Conservation (phyloP, 2,888 invertebrate species). For the Plemyria rubiginata region DNA sequence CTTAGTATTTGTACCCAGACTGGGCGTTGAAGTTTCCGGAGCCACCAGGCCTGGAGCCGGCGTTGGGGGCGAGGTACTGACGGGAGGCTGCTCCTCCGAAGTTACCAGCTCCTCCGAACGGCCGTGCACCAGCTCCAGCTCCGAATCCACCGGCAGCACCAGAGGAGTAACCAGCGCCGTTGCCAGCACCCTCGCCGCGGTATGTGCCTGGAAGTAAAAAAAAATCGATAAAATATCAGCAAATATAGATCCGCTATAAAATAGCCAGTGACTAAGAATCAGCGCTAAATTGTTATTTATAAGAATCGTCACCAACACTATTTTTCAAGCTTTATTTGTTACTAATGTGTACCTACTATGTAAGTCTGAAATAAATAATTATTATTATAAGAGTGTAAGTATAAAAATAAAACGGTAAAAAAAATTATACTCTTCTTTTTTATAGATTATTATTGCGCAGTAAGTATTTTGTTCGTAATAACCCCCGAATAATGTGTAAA, state of each 20-base stretch:
- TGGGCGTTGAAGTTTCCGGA: constrained; percentile 78
- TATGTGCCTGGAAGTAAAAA: constrained; percentile 65
- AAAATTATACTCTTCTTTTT: too few relatives aligned
- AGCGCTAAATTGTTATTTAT: too few relatives aligned
- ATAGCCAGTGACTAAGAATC: too few relatives aligned
- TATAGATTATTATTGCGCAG: neutral
- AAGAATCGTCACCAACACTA: too few relatives aligned
- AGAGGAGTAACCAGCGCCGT: constrained; percentile 33
- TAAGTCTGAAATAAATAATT: too few relatives aligned
- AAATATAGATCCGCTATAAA: too few relatives aligned
- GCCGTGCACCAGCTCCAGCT: too few relatives aligned
- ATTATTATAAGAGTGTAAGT: too few relatives aligned
- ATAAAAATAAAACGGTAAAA: too few relatives aligned
- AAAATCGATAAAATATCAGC: neutral
- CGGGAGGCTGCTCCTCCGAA: constrained; percentile 69
- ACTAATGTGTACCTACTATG: too few relatives aligned
- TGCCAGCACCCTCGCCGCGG: constrained; percentile 74
- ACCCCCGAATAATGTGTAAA: neutral
- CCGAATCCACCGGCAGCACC: constrained; percentile 35
- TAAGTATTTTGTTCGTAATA: constrained; percentile 3
- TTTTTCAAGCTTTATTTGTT: too few relatives aligned
- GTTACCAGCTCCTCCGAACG: constrained; percentile 36
- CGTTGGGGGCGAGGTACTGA: constrained; percentile 75
- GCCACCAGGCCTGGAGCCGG: constrained; percentile 68
- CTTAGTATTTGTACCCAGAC: constrained; percentile 76